Evolutionary conservation across 2,113 vertebrate species (phyloP).

Genomic region (Cynoglossus semilaevis): DNA sequence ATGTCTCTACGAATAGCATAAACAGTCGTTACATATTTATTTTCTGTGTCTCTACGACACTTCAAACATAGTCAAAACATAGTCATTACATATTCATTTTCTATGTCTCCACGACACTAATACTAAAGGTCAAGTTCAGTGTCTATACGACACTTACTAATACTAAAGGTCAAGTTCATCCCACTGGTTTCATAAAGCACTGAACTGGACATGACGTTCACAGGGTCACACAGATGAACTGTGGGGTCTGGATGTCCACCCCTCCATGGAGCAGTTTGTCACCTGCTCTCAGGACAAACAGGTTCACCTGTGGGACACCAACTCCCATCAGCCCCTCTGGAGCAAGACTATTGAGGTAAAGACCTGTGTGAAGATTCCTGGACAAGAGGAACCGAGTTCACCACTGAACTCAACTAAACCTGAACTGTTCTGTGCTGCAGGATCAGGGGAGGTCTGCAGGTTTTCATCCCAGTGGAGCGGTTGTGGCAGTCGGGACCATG

Average conservation of each 20-base stretch:
- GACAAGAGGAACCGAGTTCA: background rate
- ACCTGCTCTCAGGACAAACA: conserved; percentile 85
- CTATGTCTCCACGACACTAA: no score
- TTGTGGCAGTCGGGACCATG: conserved; percentile 86
- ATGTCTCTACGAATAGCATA: no score
- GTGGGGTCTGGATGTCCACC: conserved; percentile 88
- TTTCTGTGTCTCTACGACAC: no score
- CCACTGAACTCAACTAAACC: background rate
- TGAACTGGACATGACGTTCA: background rate
- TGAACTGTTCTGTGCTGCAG: conserved; percentile 55
- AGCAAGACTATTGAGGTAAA: conserved; percentile 83
- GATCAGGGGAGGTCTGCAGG: conserved; percentile 82
- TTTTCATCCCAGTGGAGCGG: conserved; percentile 84
- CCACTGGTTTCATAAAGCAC: no score
- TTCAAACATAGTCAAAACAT: no score
- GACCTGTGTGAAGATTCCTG: background rate
- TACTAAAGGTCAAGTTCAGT: no score
- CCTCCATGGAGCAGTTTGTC: conserved; percentile 82
- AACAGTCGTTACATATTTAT: no score
- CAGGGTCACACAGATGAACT: conserved; percentile 91
- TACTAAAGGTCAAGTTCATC: no score
- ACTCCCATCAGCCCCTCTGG: conserved; percentile 85
- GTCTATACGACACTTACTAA: no score
- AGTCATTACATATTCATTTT: no score
- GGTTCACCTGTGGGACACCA: conserved; percentile 84